These are phyloP conservation scores for Indicator maculatus DNA, from an alignment of 2,113 vertebrate genomes.

Conservation along the genomic window DNA sequence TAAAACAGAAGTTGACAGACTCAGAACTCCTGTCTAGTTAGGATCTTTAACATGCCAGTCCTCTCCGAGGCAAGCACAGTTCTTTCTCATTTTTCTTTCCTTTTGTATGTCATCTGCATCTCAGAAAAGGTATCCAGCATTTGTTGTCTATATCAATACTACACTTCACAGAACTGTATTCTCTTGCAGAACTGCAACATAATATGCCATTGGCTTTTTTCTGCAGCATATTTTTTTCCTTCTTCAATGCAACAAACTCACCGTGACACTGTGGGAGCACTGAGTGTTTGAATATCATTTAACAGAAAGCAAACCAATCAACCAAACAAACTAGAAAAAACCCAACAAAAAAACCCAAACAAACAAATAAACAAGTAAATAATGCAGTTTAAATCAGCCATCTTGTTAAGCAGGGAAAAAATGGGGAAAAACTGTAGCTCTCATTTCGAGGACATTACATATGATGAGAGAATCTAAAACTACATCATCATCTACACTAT, in stretches of 20 bases:
- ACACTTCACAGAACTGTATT: neutral
- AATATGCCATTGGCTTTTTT: neutral
- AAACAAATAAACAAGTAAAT: neutral
- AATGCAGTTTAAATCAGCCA: neutral
- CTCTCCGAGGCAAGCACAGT: neutral
- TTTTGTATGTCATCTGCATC: neutral
- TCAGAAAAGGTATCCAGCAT: neutral
- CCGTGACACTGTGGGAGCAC: neutral
- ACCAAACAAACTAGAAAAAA: neutral
- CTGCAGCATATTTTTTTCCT: neutral
- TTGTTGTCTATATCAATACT: neutral
- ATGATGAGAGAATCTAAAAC: neutral
- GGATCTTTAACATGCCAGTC: neutral
- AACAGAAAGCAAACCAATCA: neutral
- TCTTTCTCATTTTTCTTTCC: slow-evolving; percentile 4
- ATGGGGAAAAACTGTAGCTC: neutral
- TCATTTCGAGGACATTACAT: neutral
- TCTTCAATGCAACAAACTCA: neutral
- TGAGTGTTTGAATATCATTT: neutral
- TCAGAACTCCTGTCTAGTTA: slow-evolving; percentile 29
- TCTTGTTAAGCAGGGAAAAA: neutral
- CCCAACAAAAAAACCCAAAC: too few species aligned
- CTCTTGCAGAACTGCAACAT: neutral
- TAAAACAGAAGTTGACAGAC: slow-evolving; percentile 29
- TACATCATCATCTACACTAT: neutral